Base-by-base conservation (phyloP, 1,140 invertebrate genomes). In the Drosophila willistoni region DNA sequence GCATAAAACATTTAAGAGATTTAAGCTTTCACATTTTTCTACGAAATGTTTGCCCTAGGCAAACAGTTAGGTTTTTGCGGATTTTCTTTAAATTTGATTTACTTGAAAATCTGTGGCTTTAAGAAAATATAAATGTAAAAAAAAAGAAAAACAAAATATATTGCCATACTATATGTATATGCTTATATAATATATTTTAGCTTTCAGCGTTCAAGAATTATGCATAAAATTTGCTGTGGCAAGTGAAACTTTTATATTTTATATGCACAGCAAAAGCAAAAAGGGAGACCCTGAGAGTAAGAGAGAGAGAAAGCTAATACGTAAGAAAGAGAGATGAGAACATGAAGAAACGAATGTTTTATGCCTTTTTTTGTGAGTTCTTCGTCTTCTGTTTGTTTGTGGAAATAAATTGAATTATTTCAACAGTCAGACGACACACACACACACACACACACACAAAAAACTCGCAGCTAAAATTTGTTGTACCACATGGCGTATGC, bases 351-450 rank as follows among this genome's bases (percentile, higher is more conserved):
- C 64, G 17, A 36, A 29, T 66, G 41, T 14, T 29, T 67, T 70
- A 59, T 29, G 36, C 34, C 19, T 54, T 39, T 55, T 56, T 68
- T 72, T 67, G 29, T 60, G 36, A 39, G 36, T 39, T n/a, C 14
- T 73, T 14, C 51, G 7, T 47, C 73, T 41, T 78, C 71, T 79
- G 59, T 70, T 51, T 55, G 65, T 76, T 78, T 68, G 61, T 66
- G 60, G 57, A 62, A 78, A 87, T 71, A 87, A 86, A 87, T 86
- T 86, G 76, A 86, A 86, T 86, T 83, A 83, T 86, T 64, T 44
- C 42, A 64, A 68, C 71, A 39, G 70, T 62, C 57, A 74, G 63
- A 68, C 22, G 64, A 42, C 71, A 36, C 73, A 65, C 51, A 64
- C 56, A 73, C 65, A 70, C 29, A 68, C 71, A 36, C 73, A 65